Evolutionary conservation across 2,113 vertebrate species (phyloP).

Genomic region (Lasiurus borealis): DNA sequence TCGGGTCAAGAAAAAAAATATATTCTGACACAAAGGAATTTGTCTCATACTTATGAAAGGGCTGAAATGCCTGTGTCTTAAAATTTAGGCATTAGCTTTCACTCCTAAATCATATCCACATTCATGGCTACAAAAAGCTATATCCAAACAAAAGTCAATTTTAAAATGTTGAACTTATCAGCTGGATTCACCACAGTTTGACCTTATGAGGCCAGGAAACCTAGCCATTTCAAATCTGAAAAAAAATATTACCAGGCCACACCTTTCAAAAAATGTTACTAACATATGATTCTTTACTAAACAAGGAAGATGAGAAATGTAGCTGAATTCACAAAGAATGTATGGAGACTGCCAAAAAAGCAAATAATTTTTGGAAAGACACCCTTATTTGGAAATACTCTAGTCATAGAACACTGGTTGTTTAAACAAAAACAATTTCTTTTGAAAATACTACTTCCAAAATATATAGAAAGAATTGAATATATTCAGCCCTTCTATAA

Average conservation of each 20-base stretch:
- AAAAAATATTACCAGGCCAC: constrained; percentile 67
- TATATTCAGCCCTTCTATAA: constrained; percentile 60
- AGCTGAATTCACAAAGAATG: constrained; percentile 79
- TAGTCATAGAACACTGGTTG: constrained; percentile 52
- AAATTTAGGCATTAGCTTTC: constrained; percentile 44
- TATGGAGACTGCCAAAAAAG: constrained; percentile 76
- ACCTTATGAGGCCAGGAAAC: constrained; percentile 66
- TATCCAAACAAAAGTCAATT: constrained; percentile 32
- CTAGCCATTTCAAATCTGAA: constrained; percentile 69
- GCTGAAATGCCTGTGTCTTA: constrained; percentile 40
- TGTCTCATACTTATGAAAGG: constrained; percentile 52
- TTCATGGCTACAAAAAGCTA: constrained; percentile 28
- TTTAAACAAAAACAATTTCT: constrained; percentile 75
- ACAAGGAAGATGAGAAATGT: constrained; percentile 74
- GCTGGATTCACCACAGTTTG: background rate
- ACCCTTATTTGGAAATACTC: constrained; percentile 78
- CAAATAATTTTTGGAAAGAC: constrained; percentile 74
- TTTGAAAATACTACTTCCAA: constrained; percentile 69
- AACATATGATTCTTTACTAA: constrained; percentile 65
- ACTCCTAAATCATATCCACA: background rate
- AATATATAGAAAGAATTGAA: constrained; percentile 67
- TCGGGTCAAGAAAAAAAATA: background rate
- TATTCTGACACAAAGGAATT: constrained; percentile 45
- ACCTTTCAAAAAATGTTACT: constrained; percentile 68
- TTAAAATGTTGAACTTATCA: constrained; percentile 51